Evolutionary conservation across 2,888 invertebrate genomes (phyloP).

Genomic region (Onthophagus sagittarius): DNA sequence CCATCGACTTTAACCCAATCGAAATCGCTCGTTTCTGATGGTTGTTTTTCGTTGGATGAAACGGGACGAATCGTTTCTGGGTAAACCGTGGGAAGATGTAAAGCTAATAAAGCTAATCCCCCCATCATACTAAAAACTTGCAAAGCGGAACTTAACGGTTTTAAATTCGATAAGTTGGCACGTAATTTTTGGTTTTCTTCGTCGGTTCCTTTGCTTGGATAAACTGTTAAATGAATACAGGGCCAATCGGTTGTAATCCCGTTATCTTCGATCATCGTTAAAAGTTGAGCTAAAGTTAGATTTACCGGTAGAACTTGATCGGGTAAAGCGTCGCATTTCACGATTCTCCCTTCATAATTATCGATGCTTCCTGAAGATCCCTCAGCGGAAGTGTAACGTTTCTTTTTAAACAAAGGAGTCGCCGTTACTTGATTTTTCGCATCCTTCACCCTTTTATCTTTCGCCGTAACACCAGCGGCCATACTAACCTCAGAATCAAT

Average conservation of each 20-base stretch:
- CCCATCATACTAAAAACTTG: constrained; percentile 86
- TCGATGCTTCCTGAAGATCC: constrained; percentile 33
- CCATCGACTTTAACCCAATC: constrained; percentile 53
- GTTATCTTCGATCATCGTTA: constrained; percentile 43
- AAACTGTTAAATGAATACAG: constrained; percentile 46
- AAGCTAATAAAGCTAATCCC: constrained; percentile 83
- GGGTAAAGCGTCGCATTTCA: constrained; percentile 43
- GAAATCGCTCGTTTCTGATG: constrained; percentile 51
- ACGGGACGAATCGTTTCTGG: constrained; percentile 65
- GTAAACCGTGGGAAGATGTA: constrained; percentile 83
- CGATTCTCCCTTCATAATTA: constrained; percentile 41
- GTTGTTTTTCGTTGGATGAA: constrained; percentile 56
- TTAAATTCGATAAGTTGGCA: constrained; percentile 31
- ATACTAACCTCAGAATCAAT: constrained; percentile 59
- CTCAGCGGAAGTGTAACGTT: constrained; percentile 36
- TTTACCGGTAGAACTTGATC: constrained; percentile 43
- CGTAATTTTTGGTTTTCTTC: constrained; percentile 32
- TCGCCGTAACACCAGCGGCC: constrained; percentile 82
- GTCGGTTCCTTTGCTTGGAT: constrained; percentile 40
- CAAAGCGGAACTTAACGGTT: constrained; percentile 57
- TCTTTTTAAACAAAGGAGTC: constrained; percentile 46
- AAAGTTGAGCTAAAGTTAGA: constrained; percentile 44
- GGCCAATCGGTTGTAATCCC: constrained; percentile 44
- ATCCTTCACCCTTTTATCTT: constrained; percentile 85
- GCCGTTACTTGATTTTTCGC: constrained; percentile 60